Conservation (phyloP, 1,140 invertebrate species). For the Mycetomoellerius zeteki region DNA sequence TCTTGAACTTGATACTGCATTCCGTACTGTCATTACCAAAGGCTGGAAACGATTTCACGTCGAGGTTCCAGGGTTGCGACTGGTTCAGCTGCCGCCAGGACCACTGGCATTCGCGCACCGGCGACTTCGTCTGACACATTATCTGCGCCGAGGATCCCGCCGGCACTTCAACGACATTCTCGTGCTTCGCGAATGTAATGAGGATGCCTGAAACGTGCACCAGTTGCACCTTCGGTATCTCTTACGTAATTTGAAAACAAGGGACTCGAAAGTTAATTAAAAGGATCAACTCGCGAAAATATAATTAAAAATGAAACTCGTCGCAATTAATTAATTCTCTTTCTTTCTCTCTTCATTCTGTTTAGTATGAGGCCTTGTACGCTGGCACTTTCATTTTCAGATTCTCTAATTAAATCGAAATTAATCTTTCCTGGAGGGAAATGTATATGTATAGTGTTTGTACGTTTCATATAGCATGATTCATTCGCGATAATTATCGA, state of each 20-base stretch:
- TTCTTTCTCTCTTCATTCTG: not conserved
- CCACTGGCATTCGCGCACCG: conserved; percentile 85
- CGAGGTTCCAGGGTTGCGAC: conserved; percentile 83
- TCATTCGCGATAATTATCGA: conserved; percentile 37
- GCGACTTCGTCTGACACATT: conserved; percentile 79
- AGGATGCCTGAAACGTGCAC: conserved; percentile 51
- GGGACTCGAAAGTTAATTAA: not conserved
- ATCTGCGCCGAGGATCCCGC: conserved; percentile 82
- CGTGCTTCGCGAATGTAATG: conserved; percentile 68
- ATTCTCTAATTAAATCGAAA: conserved; percentile 3
- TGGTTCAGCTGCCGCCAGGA: conserved; percentile 85
- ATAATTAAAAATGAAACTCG: not conserved
- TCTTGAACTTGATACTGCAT: conserved; percentile 85
- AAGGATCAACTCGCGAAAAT: not conserved
- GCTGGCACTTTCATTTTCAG: not conserved
- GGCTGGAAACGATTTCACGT: conserved; percentile 83
- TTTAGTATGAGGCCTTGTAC: not conserved
- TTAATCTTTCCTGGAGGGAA: not conserved
- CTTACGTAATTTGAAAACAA: conserved; percentile 17
- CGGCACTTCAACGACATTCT: conserved; percentile 79
- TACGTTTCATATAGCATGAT: not conserved
- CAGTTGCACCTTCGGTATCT: not conserved
- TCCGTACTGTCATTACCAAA: conserved; percentile 83
- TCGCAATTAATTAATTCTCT: not conserved
- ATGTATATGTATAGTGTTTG: not conserved